Base-by-base conservation (phyloP, 2,113 vertebrate species). In the Osmerus mordax region DNA sequence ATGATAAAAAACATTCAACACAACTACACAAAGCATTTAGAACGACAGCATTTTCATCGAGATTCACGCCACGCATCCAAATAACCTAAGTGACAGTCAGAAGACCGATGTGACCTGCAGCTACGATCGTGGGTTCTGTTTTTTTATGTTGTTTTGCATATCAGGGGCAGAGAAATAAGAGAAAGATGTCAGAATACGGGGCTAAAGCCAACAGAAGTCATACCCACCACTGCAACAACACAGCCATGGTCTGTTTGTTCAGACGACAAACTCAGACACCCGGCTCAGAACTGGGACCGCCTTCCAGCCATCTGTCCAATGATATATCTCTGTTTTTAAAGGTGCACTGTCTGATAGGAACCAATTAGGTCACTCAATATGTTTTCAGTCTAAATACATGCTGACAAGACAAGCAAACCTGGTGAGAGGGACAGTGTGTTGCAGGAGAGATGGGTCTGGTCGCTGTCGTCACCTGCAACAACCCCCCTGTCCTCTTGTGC, bases 311-410 rank as follows among this genome's bases (percentile, higher is more conserved):
- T 78, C 84, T 81, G 74, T 78, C 71, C 68, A 11, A 23, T 84
- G 84, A 90, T 82, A 76, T 77, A 82, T 81, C 65, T 81, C 73
- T 83, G 77, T 84, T 86, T 87, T 83, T 75, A 76, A 88, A 83
- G 76, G 81, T 79, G 81, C 86, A 71, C 70, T 29, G 60, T 67
- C 72, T 74, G 81, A 88, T 82, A 74, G 29, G 36, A 56, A 55
- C 77, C 78, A 82, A 83, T 84, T 84, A 79, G 83, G 81, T 79
- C 78, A 81, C 76, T 74, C 69, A 81, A 36, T 75, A 13, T 70
- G 77, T 87, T 84, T 88, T 61, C 76, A 77, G 70, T 75, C 74
- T 86, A 87, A 89, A 86, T 78, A 84, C 73, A 69, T 3, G 19
- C 73, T 76, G 81, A 87, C 85, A 87, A 81, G 80, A 82, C 23